These are phyloP conservation scores for Alligator mississippiensis DNA, from an alignment of 2,113 vertebrate genomes.

Conservation along the genomic window DNA sequence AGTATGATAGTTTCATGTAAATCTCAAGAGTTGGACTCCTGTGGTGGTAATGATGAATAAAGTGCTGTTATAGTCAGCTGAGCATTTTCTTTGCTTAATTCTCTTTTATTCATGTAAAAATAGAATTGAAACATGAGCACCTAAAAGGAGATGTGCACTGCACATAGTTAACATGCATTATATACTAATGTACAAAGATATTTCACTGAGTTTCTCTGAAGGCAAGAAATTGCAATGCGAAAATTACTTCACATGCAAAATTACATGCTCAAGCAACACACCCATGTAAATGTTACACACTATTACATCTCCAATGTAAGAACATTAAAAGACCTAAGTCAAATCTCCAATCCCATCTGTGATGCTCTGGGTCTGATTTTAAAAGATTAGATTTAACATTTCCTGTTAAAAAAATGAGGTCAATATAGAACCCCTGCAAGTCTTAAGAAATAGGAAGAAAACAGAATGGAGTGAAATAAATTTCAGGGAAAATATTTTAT, in stretches of 20 bases:
- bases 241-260: background rate
- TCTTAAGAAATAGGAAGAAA: background rate
- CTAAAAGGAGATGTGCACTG: background rate
- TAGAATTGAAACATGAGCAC: background rate
- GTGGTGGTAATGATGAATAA: background rate
- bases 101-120: background rate
- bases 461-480: conserved; percentile 14
- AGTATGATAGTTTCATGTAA: background rate
- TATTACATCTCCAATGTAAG: background rate
- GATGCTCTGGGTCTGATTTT: background rate
- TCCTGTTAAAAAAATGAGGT: background rate
- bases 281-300: background rate
- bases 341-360: background rate
- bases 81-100: conserved; percentile 41
- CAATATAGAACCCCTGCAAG: background rate
- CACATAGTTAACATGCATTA: background rate
- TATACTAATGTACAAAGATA: background rate
- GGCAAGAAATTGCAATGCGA: background rate
- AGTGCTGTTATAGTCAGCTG: background rate
- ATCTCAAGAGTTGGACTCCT: background rate
- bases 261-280: background rate
- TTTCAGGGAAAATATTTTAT: background rate
- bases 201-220: background rate
- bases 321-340: background rate
- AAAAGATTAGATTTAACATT: background rate